phyloP scores from a whole-genome alignment of 2,888 invertebrate genomes.

The Charanyca ferruginea region DNA sequence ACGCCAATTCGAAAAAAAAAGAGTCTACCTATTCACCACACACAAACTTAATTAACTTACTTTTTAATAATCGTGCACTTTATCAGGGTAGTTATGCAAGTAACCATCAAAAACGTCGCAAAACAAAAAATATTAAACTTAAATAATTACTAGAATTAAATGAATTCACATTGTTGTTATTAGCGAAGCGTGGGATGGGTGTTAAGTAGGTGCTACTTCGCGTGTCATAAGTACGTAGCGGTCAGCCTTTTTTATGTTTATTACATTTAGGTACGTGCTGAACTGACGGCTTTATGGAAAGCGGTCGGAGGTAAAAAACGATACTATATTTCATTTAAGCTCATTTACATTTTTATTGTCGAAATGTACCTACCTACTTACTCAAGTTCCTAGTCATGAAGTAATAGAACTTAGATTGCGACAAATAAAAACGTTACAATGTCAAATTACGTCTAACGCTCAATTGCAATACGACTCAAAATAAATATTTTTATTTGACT shows the following conservation, averaged over 20 bases:
- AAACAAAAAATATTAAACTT: slow-evolving; percentile 4
- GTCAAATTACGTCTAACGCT: not conserved
- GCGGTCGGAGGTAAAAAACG: slow-evolving; percentile 18
- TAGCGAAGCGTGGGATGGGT: slow-evolving; percentile 19
- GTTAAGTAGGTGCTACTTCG: slow-evolving; percentile 52
- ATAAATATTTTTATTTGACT: not conserved
- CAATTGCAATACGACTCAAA: not conserved
- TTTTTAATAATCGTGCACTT: too few relatives aligned
- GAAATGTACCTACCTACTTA: not conserved
- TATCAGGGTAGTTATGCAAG: not conserved
- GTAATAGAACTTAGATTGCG: not conserved
- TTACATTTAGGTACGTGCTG: slow-evolving; percentile 41
- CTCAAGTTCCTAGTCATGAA: not conserved
- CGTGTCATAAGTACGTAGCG: slow-evolving; percentile 50
- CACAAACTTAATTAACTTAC: too few relatives aligned
- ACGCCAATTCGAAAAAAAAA: too few relatives aligned
- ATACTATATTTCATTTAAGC: slow-evolving; percentile 24
- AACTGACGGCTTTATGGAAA: slow-evolving; percentile 42
- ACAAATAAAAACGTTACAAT: not conserved
- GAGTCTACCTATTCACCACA: too few relatives aligned
- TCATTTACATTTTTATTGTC: slow-evolving; percentile 39
- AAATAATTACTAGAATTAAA: slow-evolving; percentile 19
- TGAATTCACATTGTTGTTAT: slow-evolving; percentile 32
- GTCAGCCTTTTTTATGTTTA: slow-evolving; percentile 51
- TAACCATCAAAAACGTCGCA: not conserved